Conservation (phyloP, 2,113 vertebrate genomes). For the Oostethus manadensis region DNA sequence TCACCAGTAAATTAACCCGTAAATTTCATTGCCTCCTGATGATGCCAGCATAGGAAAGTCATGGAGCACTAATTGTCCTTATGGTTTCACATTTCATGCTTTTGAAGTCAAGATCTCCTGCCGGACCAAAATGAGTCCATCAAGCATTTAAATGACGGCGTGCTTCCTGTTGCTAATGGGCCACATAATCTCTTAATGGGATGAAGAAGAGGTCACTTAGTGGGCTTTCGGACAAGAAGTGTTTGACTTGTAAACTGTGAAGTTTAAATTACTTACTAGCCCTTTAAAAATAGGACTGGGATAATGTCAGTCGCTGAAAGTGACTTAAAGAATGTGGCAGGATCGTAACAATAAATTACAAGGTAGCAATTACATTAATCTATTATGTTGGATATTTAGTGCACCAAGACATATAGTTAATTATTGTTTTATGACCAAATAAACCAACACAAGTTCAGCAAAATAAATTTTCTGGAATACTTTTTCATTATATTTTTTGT, state of each 20-base stretch:
- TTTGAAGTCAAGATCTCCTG: background rate
- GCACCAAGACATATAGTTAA: no score
- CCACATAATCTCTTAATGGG: background rate
- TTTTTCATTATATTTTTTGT: no score
- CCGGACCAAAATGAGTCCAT: constrained; percentile 1
- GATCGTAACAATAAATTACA: background rate
- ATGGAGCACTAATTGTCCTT: constrained; percentile 2
- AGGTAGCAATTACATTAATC: no score
- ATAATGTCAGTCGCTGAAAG: background rate
- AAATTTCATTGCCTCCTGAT: constrained; percentile 8
- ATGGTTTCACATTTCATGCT: constrained; percentile 1
- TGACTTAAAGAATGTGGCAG: background rate
- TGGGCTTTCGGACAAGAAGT: constrained; percentile 6
- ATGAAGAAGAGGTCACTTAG: constrained; percentile 2
- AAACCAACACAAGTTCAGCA: no score
- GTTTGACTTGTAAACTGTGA: constrained; percentile 1
- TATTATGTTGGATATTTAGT: no score
- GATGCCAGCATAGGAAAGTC: constrained; percentile 3
- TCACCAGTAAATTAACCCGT: constrained; percentile 2
- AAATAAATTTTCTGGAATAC: no score
- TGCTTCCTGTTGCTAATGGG: background rate
- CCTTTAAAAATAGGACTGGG: background rate
- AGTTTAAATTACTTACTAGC: constrained; percentile 1
- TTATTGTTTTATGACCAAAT: no score
- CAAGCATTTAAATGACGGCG: background rate